These are phyloP conservation scores for Steinernema hermaphroditum DNA, from an alignment of 2,888 invertebrate genomes.

Conservation along the genomic window DNA sequence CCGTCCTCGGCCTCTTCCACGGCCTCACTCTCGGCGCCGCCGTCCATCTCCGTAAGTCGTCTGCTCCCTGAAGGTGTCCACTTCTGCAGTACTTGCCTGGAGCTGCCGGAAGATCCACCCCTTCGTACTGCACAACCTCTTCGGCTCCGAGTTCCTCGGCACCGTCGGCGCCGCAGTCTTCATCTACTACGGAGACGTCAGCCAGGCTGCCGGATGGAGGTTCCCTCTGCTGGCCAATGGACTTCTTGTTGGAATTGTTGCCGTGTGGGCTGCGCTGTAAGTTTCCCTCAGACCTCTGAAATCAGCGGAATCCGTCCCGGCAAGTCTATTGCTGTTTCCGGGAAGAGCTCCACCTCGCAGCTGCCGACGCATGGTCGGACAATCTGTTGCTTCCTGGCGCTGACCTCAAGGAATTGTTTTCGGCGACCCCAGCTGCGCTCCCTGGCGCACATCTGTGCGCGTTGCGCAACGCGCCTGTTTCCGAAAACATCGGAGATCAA, in stretches of 20 bases:
- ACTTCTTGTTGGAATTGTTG: background rate
- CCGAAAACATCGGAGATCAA: slow-evolving; percentile 21
- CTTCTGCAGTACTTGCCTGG: slow-evolving; percentile 8
- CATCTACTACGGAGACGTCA: background rate
- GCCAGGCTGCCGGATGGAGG: too few relatives aligned
- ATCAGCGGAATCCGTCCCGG: too few relatives aligned
- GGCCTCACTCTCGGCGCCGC: background rate
- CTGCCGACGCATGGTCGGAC: slow-evolving; percentile 4
- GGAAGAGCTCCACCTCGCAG: background rate
- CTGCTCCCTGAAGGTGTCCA: background rate
- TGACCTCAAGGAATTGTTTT: slow-evolving; percentile 25
- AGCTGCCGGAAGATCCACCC: background rate
- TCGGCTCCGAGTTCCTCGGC: background rate
- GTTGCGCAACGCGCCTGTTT: slow-evolving; percentile 22
- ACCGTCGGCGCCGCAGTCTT: background rate
- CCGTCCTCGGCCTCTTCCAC: background rate
- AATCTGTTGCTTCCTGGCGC: slow-evolving; percentile 10
- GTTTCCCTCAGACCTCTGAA: too few relatives aligned
- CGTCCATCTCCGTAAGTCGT: background rate
- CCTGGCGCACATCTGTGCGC: slow-evolving; percentile 19
- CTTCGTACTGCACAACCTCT: slow-evolving; percentile 3
- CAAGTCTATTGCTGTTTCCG: too few relatives aligned
- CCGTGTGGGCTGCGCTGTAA: background rate
- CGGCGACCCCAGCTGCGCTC: slow-evolving; percentile 21
- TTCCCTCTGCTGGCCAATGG: slow-evolving; percentile 5